phyloP scores from a whole-genome alignment of 2,888 invertebrate genomes.

The Stratiomys singularior region DNA sequence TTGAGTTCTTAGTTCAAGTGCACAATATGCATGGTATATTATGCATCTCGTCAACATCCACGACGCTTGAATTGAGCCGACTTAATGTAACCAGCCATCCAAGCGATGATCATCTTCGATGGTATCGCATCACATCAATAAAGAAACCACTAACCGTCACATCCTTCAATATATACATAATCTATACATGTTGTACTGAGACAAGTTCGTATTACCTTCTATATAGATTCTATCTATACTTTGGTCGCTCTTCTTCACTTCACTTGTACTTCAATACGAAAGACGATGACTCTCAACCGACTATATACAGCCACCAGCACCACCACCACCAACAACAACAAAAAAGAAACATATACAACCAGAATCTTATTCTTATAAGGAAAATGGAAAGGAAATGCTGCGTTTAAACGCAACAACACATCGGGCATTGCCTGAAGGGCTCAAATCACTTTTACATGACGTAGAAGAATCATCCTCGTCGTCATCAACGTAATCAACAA shows the following conservation, averaged over 20 bases:
- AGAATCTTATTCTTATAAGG: background rate
- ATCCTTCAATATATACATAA: background rate
- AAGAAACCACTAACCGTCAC: conserved; percentile 13
- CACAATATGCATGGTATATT: background rate
- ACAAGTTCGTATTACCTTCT: background rate
- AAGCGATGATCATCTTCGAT: background rate
- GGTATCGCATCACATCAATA: conserved; percentile 11
- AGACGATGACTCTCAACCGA: background rate
- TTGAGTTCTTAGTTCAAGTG: background rate
- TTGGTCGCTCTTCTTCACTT: background rate
- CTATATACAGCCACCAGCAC: background rate
- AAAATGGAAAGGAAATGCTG: conserved; percentile 19
- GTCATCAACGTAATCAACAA: background rate
- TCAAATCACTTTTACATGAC: background rate
- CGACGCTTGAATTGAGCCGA: background rate
- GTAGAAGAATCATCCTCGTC: conserved; percentile 2
- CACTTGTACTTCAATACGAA: background rate
- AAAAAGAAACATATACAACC: background rate
- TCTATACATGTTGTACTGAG: background rate
- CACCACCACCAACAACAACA: background rate
- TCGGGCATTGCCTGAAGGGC: conserved; percentile 11
- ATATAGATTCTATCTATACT: background rate
- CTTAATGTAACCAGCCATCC: background rate
- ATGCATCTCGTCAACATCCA: background rate
- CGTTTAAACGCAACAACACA: conserved; percentile 13